phyloP scores from a whole-genome alignment of 2,797 vertebrate species.

The Craterocephalus amniculus region DNA sequence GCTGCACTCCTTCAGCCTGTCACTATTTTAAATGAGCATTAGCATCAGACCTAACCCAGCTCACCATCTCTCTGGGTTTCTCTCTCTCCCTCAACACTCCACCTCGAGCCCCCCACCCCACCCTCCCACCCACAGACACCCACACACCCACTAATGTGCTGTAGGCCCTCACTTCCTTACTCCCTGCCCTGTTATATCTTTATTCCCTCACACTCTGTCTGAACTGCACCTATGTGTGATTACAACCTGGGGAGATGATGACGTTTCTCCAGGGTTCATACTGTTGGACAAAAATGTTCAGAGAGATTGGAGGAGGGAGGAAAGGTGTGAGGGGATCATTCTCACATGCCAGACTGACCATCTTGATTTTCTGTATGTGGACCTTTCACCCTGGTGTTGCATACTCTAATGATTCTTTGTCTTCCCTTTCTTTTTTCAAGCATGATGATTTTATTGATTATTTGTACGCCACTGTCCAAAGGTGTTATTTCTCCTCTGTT shows the following conservation, averaged over 20 bases:
- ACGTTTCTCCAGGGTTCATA: slow-evolving; percentile 71
- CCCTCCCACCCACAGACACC: slow-evolving; percentile 12
- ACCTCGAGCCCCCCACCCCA: slow-evolving; percentile 51
- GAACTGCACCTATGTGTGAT: slow-evolving; percentile 77
- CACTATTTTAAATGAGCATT: slow-evolving; percentile 95
- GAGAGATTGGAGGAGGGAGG: slow-evolving; percentile 44
- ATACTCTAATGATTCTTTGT: slow-evolving; percentile 75
- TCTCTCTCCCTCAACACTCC: slow-evolving; percentile 71
- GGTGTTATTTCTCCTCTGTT: slow-evolving; percentile 38
- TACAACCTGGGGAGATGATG: slow-evolving; percentile 81
- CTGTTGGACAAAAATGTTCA: slow-evolving; percentile 73
- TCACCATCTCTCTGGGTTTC: slow-evolving; percentile 84
- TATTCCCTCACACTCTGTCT: slow-evolving; percentile 54
- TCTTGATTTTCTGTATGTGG: slow-evolving; percentile 75
- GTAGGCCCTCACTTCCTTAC: slow-evolving; percentile 40
- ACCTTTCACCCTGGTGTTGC: slow-evolving; percentile 61
- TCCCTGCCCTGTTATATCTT: slow-evolving; percentile 63
- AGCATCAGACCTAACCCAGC: slow-evolving; percentile 92
- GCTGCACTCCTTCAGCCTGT: slow-evolving; percentile 89
- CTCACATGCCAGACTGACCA: slow-evolving; percentile 84
- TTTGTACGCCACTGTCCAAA: slow-evolving; percentile 51
- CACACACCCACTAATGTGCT: slow-evolving; percentile 33
- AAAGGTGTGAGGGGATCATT: slow-evolving; percentile 82
- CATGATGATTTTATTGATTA: slow-evolving; percentile 74
- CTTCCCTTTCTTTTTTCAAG: slow-evolving; percentile 33